These are phyloP conservation scores for Limosa lapponica DNA, from an alignment of 2,797 vertebrate genomes.

Conservation along the genomic window DNA sequence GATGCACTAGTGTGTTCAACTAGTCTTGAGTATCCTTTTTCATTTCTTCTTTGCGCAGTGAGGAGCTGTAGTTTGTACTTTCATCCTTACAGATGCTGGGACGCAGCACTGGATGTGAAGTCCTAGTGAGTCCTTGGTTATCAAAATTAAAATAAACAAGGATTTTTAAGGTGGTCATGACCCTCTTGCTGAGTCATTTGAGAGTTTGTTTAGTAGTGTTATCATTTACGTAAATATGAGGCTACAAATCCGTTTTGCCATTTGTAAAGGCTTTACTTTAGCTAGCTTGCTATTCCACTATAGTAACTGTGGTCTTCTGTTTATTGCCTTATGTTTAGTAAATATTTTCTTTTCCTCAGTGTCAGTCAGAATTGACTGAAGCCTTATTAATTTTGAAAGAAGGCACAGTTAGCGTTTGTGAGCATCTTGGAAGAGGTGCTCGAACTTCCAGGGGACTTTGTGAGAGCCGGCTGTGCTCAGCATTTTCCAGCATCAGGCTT, in stretches of 20 bases:
- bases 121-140: not conserved
- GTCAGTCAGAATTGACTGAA: not conserved
- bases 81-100: not conserved
- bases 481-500: not conserved
- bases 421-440: not conserved
- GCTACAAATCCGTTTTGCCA: not conserved
- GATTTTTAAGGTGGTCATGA: not conserved
- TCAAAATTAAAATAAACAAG: not conserved
- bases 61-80: not conserved
- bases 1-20: not conserved
- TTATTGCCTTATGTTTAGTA: conserved; percentile 21
- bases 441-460: not conserved
- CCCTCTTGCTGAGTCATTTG: not conserved
- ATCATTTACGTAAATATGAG: conserved; percentile 6
- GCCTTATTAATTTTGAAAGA: not conserved
- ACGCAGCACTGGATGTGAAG: not conserved
- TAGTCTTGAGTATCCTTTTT: not conserved
- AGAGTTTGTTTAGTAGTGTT: not conserved
- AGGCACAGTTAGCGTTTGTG: not conserved
- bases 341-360: conserved; percentile 21
- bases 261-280: conserved; percentile 16
- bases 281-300: not conserved
- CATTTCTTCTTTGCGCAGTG: not conserved
- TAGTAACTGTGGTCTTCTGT: not conserved
- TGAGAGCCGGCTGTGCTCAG: not conserved